Evolutionary conservation across 2,113 vertebrate genomes (phyloP), one percentile per base, ranked within the genome.

Genomic region (Sander lucioperca): DNA sequence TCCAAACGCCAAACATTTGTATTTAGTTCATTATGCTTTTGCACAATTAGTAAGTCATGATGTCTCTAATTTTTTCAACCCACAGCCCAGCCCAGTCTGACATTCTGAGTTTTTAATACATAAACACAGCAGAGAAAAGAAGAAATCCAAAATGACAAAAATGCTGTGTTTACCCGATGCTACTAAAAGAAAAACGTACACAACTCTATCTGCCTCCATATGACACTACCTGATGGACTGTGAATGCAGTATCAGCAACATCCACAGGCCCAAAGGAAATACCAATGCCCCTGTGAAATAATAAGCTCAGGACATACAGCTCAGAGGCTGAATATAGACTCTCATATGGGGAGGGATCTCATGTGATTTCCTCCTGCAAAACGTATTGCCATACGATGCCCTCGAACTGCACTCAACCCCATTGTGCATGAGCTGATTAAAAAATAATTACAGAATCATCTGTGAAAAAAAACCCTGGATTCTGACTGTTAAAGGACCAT

Each of bases 211-310:
- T 54, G 74, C 73, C 58, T 80, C 65, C 33, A 53, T 76, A 65
- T 56, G 66, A 84, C n/a, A 16, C 68, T 73, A 58, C 87, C 73
- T 83, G 83, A 89, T 83, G 54, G 61, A 77, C 54, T 39, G 45
- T 88, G 72, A 79, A 82, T 74, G 54, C 39, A 63, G 57, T 77
- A 80, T 81, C 81, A 88, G 79, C 76, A 89, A 79, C 84, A 83
- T 67, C 47, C 64, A 64, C 64, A 64, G 58, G 59, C 77, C 65
- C 77, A 82, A n/a, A 91, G 92, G 93, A 94, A 93, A 94, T 91
- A 88, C 84, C 71, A 89, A 83, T 84, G 74, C 74, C 76, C 86
- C 65, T 58, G 36, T 87, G 82, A 88, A 92, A 94, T 93, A 95
- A 95, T 93, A 68, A 86, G 80, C 76, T 65, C 59, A 77, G 74